Evolutionary conservation across 2,888 invertebrate genomes (phyloP).

Genomic region (Cerastoderma edule): DNA sequence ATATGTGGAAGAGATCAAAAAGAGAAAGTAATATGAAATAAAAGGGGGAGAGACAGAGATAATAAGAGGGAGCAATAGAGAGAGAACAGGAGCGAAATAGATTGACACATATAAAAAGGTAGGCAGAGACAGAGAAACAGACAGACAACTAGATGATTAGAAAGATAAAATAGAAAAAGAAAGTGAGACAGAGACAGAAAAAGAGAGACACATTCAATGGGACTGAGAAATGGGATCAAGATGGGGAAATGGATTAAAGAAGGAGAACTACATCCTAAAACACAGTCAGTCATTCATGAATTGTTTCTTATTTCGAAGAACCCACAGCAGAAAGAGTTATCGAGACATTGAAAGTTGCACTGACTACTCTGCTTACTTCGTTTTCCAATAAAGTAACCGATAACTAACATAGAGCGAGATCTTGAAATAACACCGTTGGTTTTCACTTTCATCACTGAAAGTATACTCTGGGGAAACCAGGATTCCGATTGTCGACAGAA

Average conservation of each 20-base stretch:
- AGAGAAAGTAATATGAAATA: not conserved
- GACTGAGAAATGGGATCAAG: too few species aligned
- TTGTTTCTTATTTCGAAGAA: too few species aligned
- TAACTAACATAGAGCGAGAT: too few species aligned
- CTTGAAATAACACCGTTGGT: too few species aligned
- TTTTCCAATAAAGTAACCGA: too few species aligned
- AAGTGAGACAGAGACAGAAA: conserved; percentile 15
- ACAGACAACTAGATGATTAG: not conserved
- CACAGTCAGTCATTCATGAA: too few species aligned
- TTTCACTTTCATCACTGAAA: too few species aligned
- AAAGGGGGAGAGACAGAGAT: not conserved
- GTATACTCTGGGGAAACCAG: too few species aligned
- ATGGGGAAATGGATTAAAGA: conserved; percentile 9
- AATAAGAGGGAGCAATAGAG: not conserved
- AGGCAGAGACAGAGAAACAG: not conserved
- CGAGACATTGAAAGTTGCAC: conserved; percentile 11
- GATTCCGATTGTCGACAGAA: too few species aligned
- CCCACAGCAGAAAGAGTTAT: conserved; percentile 10
- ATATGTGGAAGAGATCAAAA: too few species aligned
- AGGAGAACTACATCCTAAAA: too few species aligned
- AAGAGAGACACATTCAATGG: conserved; percentile 9
- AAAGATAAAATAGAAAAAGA: not conserved
- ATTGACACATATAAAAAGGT: not conserved
- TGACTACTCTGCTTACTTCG: too few species aligned
- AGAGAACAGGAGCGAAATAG: not conserved